These are phyloP conservation scores for Ctenoplectra terminalis DNA, from an alignment of 1,140 invertebrate species.

Conservation along the genomic window DNA sequence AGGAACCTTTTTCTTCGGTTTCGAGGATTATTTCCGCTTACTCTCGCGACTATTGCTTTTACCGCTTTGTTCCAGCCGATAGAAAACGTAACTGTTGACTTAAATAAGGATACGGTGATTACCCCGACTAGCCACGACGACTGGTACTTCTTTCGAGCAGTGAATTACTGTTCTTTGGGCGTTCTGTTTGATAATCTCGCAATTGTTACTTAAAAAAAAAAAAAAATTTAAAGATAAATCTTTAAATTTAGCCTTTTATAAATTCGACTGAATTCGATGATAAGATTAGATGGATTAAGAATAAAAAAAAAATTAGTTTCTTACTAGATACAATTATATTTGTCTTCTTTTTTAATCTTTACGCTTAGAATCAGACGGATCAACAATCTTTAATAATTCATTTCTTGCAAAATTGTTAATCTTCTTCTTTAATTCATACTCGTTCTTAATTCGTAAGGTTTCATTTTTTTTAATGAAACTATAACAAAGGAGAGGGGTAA, in stretches of 20 bases:
- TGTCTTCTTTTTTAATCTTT: no score
- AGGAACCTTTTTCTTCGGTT: background rate
- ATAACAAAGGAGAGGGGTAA: background rate
- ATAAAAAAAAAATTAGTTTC: no score
- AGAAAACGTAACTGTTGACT: conserved; percentile 19
- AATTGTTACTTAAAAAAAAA: background rate
- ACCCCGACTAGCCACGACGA: background rate
- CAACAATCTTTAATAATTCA: no score
- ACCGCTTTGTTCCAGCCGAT: conserved; percentile 25
- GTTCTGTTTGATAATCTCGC: background rate
- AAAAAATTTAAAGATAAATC: background rate
- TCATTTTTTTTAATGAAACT: no score
- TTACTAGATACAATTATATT: no score
- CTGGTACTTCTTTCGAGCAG: background rate
- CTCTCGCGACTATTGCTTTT: conserved; percentile 12
- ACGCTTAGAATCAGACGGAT: no score
- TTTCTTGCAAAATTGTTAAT: no score
- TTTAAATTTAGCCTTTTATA: no score
- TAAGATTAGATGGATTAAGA: no score
- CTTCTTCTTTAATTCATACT: background rate
- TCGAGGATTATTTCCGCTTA: conserved; percentile 37
- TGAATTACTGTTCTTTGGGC: background rate
- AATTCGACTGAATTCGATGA: no score
- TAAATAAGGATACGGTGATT: conserved; percentile 23
- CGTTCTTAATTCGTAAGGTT: no score